Base-by-base conservation (phyloP, 2,888 invertebrate species). In the Malthinus flaveolus region DNA sequence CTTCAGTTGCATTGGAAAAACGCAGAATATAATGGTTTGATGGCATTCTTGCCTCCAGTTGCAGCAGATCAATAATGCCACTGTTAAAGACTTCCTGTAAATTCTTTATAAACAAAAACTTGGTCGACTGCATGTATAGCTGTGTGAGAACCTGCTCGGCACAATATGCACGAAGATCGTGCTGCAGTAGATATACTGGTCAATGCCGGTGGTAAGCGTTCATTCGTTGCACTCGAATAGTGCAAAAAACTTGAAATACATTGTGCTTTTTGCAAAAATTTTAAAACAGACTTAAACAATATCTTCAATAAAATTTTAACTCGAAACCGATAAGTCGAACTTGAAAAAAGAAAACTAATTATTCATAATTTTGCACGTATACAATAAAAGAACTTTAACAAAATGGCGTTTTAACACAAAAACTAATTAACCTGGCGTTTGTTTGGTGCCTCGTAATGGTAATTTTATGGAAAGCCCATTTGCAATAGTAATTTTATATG, bases 201-300 rank as follows among this genome's bases (percentile, higher is more conserved):
- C 74, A 70, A 73, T 72, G 72, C 73, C 70, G 74, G 74, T 74
- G 74, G 74, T 74, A 73, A 72, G 68, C 67, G 70, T 66, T 72
- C 72, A 71, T 71, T 72, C 66, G 68, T 71, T 71, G 67, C 68
- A 68, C 64, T 67, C 70, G 65, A 71, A 68, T 70, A 66, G 67
- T 61, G 65, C 62, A 70, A 69, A 69, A 42, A 68, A 70, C 61
- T 58, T 61, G 35, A 34, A 49, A 49, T 49, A 49, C 35, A 49
- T 49, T 49, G 23, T 35, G 35, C 23, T 35, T 34, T 12, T 34
- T 15, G 32, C 49, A 53, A 54, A 59, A 59, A 54, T 11, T 31
- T 23, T 12, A 47, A 39, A 47, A 23, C 37, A 9, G 12, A 35
- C 32, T 31, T 15, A 44, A 49, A 42, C 48, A 45, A 39, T 54